Percentiles rank a stretch among this genome's conserved stretches.
These are phyloP conservation scores for Platorchestia sp. DNA, from an alignment of 1,140 invertebrate genomes.

Conservation along the genomic window DNA sequence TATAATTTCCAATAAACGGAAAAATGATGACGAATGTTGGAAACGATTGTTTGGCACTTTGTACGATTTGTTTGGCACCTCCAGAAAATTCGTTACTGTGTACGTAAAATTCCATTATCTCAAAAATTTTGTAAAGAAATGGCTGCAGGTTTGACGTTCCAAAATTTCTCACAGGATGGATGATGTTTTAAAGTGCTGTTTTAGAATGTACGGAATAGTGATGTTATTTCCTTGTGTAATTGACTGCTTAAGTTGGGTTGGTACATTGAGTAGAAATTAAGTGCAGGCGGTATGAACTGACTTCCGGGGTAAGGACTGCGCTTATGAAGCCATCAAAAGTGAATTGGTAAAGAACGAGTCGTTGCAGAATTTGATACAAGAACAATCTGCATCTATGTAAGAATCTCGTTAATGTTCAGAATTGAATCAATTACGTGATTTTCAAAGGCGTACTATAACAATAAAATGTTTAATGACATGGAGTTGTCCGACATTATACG, in stretches of 20 bases:
- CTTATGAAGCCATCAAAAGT: background rate
- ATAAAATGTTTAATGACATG: no score
- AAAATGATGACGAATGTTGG: background rate
- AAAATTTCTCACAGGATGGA: background rate
- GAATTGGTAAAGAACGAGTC: no score
- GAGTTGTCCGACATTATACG: no score
- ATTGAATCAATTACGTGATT: no score
- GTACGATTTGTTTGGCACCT: background rate
- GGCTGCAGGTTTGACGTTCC: background rate
- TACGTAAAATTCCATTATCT: background rate
- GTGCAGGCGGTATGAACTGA: background rate
- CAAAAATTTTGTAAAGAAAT: background rate
- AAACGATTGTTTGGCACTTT: background rate
- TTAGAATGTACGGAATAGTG: background rate
- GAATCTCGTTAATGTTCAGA: no score
- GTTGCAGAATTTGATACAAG: no score
- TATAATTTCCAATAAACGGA: background rate
- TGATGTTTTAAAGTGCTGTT: background rate
- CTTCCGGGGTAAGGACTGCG: background rate
- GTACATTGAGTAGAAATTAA: background rate
- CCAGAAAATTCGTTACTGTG: background rate
- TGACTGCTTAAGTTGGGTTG: background rate
- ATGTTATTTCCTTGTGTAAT: background rate
- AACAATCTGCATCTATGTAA: no score
- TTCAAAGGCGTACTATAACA: no score